Evolutionary conservation across 2,888 invertebrate species (phyloP).

Genomic region (Baccha elongata): DNA sequence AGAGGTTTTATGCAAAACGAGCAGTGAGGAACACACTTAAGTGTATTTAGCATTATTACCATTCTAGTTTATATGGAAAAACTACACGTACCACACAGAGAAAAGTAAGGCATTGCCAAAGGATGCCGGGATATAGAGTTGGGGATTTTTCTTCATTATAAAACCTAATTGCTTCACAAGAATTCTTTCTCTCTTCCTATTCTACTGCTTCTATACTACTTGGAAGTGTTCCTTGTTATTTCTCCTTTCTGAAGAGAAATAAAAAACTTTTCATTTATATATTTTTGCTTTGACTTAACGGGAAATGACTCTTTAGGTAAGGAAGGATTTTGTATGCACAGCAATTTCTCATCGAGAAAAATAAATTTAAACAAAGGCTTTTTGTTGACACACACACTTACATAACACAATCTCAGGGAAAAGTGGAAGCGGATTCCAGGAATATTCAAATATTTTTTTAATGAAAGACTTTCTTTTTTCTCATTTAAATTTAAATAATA

Average conservation of each 20-base stretch:
- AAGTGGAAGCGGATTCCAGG: constrained; percentile 25
- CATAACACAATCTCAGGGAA: not conserved
- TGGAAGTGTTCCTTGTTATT: constrained; percentile 28
- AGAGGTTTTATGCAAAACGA: constrained; percentile 65
- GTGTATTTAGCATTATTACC: constrained; percentile 49
- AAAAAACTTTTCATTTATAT: constrained; percentile 7
- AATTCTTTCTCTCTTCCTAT: not conserved
- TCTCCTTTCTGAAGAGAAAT: constrained; percentile 16
- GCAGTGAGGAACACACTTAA: constrained; percentile 49
- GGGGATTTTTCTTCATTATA: constrained; percentile 38
- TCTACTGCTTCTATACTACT: too few species aligned
- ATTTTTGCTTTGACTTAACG: constrained; percentile 35
- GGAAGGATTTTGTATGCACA: constrained; percentile 20
- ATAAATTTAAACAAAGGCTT: constrained; percentile 40
- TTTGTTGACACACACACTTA: constrained; percentile 42
- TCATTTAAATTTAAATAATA: constrained; percentile 32
- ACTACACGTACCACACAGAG: constrained; percentile 3
- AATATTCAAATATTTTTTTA: constrained; percentile 56
- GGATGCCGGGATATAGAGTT: constrained; percentile 40
- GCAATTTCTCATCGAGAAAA: constrained; percentile 17
- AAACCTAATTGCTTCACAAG: constrained; percentile 63
- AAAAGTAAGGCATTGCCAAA: constrained; percentile 21
- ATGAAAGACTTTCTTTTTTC: constrained; percentile 17
- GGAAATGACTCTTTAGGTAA: constrained; percentile 29
- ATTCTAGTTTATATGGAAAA: constrained; percentile 11